Percentiles rank a stretch among this genome's conserved stretches.
Conservation (phyloP, 2,797 vertebrate genomes). For the Carduelis carduelis region DNA sequence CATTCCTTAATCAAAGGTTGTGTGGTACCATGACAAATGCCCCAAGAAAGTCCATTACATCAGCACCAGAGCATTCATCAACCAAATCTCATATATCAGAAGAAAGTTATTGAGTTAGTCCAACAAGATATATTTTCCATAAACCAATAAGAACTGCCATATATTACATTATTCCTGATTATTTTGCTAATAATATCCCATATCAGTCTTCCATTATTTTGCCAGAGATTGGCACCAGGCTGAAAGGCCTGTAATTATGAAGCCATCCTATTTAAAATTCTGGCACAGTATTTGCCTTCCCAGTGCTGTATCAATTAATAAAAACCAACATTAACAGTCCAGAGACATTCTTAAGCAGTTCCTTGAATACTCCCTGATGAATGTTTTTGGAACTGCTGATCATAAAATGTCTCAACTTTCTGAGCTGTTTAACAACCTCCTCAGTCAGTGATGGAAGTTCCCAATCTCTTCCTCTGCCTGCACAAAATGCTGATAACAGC, state of each 20-base stretch:
- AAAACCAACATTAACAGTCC: conserved; percentile 43
- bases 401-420: conserved; percentile 10
- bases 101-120: conserved; percentile 16
- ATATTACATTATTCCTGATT: conserved; percentile 50
- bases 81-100: background rate
- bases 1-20: conserved; percentile 12
- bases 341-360: conserved; percentile 11
- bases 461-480: background rate
- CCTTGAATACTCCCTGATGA: conserved; percentile 52
- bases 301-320: conserved; percentile 46
- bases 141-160: conserved; percentile 42
- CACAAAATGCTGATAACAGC: background rate
- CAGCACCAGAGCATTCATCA: background rate
- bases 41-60: conserved; percentile 29
- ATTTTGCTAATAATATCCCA: conserved; percentile 43
- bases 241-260: conserved; percentile 40
- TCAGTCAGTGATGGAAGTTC: background rate
- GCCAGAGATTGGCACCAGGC: conserved; percentile 25
- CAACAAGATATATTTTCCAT: conserved; percentile 35
- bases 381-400: background rate
- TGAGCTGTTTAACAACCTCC: background rate
- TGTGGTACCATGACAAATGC: conserved; percentile 21
- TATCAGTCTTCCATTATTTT: conserved; percentile 39
- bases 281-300: conserved; percentile 36
- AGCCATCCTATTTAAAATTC: conserved; percentile 47